Evolutionary conservation across 2,888 invertebrate genomes (phyloP), one percentile per base, ranked within the genome.

Genomic region (Aporophyla lueneburgensis): DNA sequence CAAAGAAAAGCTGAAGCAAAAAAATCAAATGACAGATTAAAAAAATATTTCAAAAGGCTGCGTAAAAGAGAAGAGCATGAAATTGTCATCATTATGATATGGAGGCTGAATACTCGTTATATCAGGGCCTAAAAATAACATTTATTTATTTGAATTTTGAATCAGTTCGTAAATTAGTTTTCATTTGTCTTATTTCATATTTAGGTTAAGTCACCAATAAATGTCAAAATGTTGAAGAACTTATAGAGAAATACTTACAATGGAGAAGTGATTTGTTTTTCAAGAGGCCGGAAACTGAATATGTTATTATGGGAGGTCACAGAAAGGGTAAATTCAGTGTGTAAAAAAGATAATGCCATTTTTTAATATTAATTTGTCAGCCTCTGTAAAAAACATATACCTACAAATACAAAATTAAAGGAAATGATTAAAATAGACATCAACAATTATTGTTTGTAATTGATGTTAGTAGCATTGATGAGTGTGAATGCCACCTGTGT

Each of bases 1-100:
- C 54, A 51, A 66, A 14, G 61, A 51, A 53, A 71, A 14, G 12
- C 24, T n/a, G 16, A 58, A 74, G 27, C n/a, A n/a, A 46, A 24
- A 79, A 59, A 56, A 54, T 46, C 0, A 62, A 16, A 66, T 49
- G 46, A 73, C 12, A 46, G 19, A 59, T 56, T 54, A 33, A 43
- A 51, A n/a, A 74, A 46, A 63, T 5, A 33, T 54, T 68, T 40
- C 4, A 7, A 33, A 46, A 67, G 5, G 12, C 14, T 51, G 21
- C n/a, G 24, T 21, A n/a, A 24, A 74, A 21, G 24, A 21, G 24
- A 56, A 74, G 1, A 1, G 0, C 12, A 27, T 51, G 1, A 7
- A 4, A 21, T 9, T 40, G 40, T 19, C 27, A 24, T 46, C 27
- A 27, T 56, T 14, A 62, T 27, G 2, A 7, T 19, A 21, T 1